phyloP scores from a whole-genome alignment of 2,888 invertebrate genomes.

The Leptopterna dolabrata region DNA sequence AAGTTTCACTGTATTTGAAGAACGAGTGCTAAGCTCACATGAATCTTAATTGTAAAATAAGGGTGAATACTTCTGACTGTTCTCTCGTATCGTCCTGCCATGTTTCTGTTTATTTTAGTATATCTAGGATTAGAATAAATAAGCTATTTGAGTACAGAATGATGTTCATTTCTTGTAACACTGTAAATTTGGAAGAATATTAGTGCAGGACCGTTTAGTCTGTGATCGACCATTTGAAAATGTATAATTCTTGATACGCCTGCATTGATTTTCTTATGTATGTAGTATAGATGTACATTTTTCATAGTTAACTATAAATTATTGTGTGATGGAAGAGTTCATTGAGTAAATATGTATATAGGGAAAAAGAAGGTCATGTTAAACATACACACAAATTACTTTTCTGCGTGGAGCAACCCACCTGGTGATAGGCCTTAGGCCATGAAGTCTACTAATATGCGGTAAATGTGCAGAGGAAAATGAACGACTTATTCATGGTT shows the following conservation, averaged over 20 bases:
- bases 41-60: not conserved
- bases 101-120: not conserved
- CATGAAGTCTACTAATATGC: conserved; percentile 35
- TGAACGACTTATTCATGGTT: not conserved
- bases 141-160: not conserved
- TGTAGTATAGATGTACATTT: conserved; percentile 46
- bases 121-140: not conserved
- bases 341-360: conserved; percentile 43
- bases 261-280: conserved; percentile 36
- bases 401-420: conserved; percentile 45
- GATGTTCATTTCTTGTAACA: not conserved
- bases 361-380: conserved; percentile 28
- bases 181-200: conserved; percentile 9
- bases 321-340: conserved; percentile 38
- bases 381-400: conserved; percentile 44
- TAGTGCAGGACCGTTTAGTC: conserved; percentile 52
- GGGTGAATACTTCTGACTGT: not conserved
- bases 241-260: conserved; percentile 33
- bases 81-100: not conserved
- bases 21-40: too few species aligned
- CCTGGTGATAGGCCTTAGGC: conserved; percentile 53
- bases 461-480: conserved; percentile 29
- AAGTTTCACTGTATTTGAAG: not conserved
- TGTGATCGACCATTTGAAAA: conserved; percentile 52
- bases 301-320: conserved; percentile 28